Evolutionary conservation across 2,113 vertebrate species (phyloP), one percentile per base, ranked within the genome.

Genomic region (Emydocephalus ijimae): DNA sequence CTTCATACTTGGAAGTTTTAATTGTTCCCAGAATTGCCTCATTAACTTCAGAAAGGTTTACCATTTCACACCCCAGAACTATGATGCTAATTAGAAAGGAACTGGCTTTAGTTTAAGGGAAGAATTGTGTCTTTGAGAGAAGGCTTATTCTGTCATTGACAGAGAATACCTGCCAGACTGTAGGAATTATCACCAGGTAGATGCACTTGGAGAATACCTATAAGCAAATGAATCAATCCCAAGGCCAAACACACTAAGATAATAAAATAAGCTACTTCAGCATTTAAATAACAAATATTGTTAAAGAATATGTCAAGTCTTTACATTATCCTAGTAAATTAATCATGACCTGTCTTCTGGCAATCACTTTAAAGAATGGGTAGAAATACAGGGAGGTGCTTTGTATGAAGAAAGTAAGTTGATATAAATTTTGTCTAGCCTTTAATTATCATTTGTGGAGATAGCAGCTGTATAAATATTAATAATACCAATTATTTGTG

Each of bases 21-120:
- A 96, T 96, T 97, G 92, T 96, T 96, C 96, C 90, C 93, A 95
- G 95, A 96, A 95, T 94, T 96, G 81, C 95, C 92, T 97, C 95
- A 96, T 97, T 97, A 97, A 94, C 93, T 96, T 95, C 92, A 89
- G 48, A 95, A 96, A 96, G 92, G 94, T 94, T 96, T 95, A 94
- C 95, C 86, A 86, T 85, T 88, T 69, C 57, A 96, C 94, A 93
- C 85, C 93, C 95, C 89, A 95, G 95, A 96, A 95, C 93, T 94
- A 95, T 93, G 85, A 93, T 93, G 88, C 94, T 97, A 97, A 97
- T 97, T 95, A 95, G 94, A 96, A 95, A 91, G 91, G 95, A 97
- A 95, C 94, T 97, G 93, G 89, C 92, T 95, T 52, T 93, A 39
- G 56, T 94, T 87, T 89, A 88, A 85, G 34, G 95, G 90, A 96